Conservation (phyloP, 2,888 invertebrate genomes). For the Camponotus fellah region DNA sequence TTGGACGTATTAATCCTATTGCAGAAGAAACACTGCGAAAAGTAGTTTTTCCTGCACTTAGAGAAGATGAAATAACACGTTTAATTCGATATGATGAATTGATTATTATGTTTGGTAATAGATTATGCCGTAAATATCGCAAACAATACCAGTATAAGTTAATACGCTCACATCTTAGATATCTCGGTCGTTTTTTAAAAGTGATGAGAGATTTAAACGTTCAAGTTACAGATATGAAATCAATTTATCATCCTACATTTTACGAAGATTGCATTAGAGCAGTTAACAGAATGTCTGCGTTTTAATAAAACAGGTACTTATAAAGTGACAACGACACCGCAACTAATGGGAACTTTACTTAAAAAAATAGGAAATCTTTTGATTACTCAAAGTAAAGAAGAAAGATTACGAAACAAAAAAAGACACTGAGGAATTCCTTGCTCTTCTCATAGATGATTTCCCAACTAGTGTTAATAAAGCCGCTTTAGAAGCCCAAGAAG, state of each 20-base stretch:
- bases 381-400: conserved; percentile 14
- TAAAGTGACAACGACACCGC: conserved; percentile 6
- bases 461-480: conserved; percentile 6
- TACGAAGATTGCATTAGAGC: conserved; percentile 15
- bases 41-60: conserved; percentile 15
- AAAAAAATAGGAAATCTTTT: conserved; percentile 9
- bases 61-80: conserved; percentile 2
- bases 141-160: conserved; percentile 21
- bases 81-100: conserved; percentile 4
- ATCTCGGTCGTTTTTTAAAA: background rate
- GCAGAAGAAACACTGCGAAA: conserved; percentile 17
- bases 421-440: conserved; percentile 11
- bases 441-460: conserved; percentile 17
- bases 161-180: conserved; percentile 16
- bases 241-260: conserved; percentile 16
- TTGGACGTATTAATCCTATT: background rate
- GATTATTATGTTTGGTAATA: conserved; percentile 13
- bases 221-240: background rate
- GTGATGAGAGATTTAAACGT: background rate
- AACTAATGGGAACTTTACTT: conserved; percentile 27
- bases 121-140: conserved; percentile 6
- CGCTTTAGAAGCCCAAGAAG: background rate
- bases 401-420: conserved; percentile 5
- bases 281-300: conserved; percentile 10
- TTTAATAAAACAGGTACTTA: background rate